Percentiles rank a stretch among this genome's conserved stretches.
These are phyloP conservation scores for Nannoperca australis DNA, from an alignment of 2,797 vertebrate species.

Conservation along the genomic window DNA sequence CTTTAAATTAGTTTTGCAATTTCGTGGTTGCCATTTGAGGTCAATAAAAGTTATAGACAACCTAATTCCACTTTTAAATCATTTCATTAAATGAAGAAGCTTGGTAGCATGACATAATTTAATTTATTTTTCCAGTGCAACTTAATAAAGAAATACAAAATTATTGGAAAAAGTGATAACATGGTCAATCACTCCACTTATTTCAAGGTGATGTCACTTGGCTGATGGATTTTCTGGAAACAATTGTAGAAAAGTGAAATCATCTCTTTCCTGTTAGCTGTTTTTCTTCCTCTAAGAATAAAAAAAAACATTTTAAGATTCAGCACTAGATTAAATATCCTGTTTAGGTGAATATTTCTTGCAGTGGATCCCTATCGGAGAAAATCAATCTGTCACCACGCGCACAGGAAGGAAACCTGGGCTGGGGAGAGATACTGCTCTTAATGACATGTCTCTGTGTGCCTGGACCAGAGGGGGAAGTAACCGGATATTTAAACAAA, in stretches of 20 bases:
- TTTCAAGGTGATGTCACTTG: slow-evolving; percentile 61
- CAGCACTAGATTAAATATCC: slow-evolving; percentile 62
- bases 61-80: slow-evolving; percentile 29
- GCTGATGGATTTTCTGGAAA: slow-evolving; percentile 49
- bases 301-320: slow-evolving; percentile 28
- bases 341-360: slow-evolving; percentile 72
- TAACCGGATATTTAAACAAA: slow-evolving; percentile 87
- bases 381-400: slow-evolving; percentile 84
- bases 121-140: slow-evolving; percentile 18
- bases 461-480: slow-evolving; percentile 81
- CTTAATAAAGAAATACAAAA: slow-evolving; percentile 42
- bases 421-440: slow-evolving; percentile 78
- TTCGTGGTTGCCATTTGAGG: neutral
- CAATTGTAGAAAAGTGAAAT: slow-evolving; percentile 55
- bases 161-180: slow-evolving; percentile 50
- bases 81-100: slow-evolving; percentile 28
- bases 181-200: slow-evolving; percentile 24
- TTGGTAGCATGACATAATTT: slow-evolving; percentile 16
- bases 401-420: slow-evolving; percentile 83
- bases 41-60: slow-evolving; percentile 32
- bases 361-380: slow-evolving; percentile 75
- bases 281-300: slow-evolving; percentile 27
- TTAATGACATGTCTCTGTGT: slow-evolving; percentile 84
- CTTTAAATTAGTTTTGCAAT: slow-evolving; percentile 30
- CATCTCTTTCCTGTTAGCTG: slow-evolving; percentile 37